These are phyloP conservation scores for Emesis furor DNA, from an alignment of 2,888 invertebrate genomes.

Conservation along the genomic window DNA sequence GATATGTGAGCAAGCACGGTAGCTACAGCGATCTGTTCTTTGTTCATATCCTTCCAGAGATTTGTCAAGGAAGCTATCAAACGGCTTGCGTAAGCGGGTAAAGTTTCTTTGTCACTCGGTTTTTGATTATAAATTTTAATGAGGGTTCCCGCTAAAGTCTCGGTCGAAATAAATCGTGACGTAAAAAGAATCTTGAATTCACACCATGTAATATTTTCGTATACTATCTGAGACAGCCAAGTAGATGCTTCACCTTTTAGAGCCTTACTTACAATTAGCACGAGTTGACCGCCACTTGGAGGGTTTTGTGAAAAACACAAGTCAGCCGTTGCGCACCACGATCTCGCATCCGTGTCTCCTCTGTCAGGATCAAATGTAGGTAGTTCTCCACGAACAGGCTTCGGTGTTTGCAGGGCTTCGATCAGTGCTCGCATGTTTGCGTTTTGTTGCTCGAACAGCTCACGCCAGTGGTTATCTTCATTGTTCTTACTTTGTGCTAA, in stretches of 20 bases:
- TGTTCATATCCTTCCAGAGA: conserved; percentile 46
- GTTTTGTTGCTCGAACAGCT: conserved; percentile 43
- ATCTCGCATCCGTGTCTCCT: conserved; percentile 42
- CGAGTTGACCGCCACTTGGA: conserved; percentile 35
- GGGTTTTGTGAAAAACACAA: conserved; percentile 9
- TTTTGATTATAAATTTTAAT: conserved; percentile 26
- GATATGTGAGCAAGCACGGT: conserved; percentile 49
- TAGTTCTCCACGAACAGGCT: conserved; percentile 23
- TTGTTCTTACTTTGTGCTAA: background rate
- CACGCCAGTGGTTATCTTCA: background rate
- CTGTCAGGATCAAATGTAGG: conserved; percentile 52
- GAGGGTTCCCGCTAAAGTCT: conserved; percentile 48
- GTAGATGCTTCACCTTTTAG: conserved; percentile 52
- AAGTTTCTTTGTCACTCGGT: conserved; percentile 45
- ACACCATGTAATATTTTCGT: conserved; percentile 42
- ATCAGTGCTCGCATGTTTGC: conserved; percentile 41
- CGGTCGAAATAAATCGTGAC: conserved; percentile 36
- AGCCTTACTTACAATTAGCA: conserved; percentile 45
- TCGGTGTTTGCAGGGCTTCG: conserved; percentile 38
- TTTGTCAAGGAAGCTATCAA: conserved; percentile 33
- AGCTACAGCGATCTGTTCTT: conserved; percentile 50
- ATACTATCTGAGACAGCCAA: conserved; percentile 52
- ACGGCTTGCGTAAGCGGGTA: conserved; percentile 44
- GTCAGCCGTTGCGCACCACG: conserved; percentile 55
- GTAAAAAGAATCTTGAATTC: conserved; percentile 48